These are phyloP conservation scores for Mesorhabditis sp. DNA, from an alignment of 2,888 invertebrate genomes.

Conservation along the genomic window DNA sequence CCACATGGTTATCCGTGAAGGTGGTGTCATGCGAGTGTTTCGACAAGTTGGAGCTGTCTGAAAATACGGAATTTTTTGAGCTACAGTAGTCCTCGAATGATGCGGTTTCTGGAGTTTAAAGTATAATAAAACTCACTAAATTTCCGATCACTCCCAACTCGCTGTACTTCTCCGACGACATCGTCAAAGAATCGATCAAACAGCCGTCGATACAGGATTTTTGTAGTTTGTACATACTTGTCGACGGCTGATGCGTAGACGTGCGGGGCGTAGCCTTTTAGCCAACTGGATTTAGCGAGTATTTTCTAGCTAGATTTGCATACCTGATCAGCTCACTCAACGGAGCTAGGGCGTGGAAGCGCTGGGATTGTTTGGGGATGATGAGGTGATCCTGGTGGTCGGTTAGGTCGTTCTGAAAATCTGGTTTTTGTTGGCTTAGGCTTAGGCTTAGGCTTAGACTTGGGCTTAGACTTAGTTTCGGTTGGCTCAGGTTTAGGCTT, in stretches of 20 bases:
- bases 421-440: too few relatives aligned
- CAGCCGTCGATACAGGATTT: slow-evolving; percentile 41
- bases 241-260: slow-evolving; percentile 30
- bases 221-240: slow-evolving; percentile 47
- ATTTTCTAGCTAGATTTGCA: slow-evolving; percentile 13
- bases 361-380: slow-evolving; percentile 74
- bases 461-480: too few relatives aligned
- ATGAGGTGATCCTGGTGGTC: slow-evolving; percentile 62
- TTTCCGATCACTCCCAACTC: background rate
- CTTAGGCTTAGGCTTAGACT: too few relatives aligned
- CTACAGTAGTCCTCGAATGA: background rate
- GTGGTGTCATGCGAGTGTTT: slow-evolving; percentile 15
- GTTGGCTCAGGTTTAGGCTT: too few relatives aligned
- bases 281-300: background rate
- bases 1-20: background rate
- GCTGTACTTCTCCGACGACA: slow-evolving; percentile 28
- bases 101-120: background rate
- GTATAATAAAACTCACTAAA: background rate
- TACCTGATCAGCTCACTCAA: slow-evolving; percentile 51
- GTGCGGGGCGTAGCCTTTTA: slow-evolving; percentile 51
- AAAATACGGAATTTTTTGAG: slow-evolving; percentile 7
- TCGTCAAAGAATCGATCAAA: slow-evolving; percentile 41
- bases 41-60: slow-evolving; percentile 19
- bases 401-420: slow-evolving; percentile 39
- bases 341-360: slow-evolving; percentile 80